phyloP scores from a whole-genome alignment of 2,797 vertebrate species.

The Odontamblyopus lacepedii region DNA sequence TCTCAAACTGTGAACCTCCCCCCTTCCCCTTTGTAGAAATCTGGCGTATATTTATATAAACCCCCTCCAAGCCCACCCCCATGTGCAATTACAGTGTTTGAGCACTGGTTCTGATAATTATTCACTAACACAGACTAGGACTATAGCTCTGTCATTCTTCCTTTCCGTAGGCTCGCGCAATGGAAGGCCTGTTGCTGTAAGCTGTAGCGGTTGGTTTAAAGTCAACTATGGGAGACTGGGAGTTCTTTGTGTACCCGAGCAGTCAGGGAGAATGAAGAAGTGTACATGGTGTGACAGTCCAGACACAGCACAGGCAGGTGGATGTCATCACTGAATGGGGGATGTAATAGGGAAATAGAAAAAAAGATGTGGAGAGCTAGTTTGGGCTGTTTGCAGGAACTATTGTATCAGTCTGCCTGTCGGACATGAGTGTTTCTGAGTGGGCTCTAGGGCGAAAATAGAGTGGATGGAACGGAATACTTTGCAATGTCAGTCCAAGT shows the following conservation, averaged over 20 bases:
- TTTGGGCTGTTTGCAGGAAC: constrained; percentile 48
- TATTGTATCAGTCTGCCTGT: constrained; percentile 54
- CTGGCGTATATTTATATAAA: constrained; percentile 43
- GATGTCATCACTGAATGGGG: constrained; percentile 49
- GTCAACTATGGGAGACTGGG: constrained; percentile 44
- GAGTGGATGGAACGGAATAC: constrained; percentile 43
- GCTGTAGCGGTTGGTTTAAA: constrained; percentile 47
- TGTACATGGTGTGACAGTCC: constrained; percentile 39
- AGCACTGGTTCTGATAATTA: constrained; percentile 67
- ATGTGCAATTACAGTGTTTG: constrained; percentile 61
- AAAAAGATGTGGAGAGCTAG: constrained; percentile 39
- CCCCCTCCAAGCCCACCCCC: constrained; percentile 7
- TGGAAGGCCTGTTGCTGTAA: constrained; percentile 38
- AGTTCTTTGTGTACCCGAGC: constrained; percentile 17
- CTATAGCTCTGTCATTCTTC: constrained; percentile 2
- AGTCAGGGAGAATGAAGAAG: constrained; percentile 22
- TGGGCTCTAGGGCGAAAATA: constrained; percentile 60
- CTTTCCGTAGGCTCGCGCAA: constrained; percentile 10
- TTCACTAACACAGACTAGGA: constrained; percentile 18
- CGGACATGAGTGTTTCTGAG: constrained; percentile 51
- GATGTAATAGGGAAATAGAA: background rate
- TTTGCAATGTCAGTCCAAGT: background rate
- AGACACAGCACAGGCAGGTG: constrained; percentile 62
- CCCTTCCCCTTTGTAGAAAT: constrained; percentile 20
- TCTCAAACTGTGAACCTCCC: constrained; percentile 45